Percentiles rank a stretch among this genome's conserved stretches.
phyloP scores from a whole-genome alignment of 2,797 vertebrate species.

The Microhierax caerulescens region DNA sequence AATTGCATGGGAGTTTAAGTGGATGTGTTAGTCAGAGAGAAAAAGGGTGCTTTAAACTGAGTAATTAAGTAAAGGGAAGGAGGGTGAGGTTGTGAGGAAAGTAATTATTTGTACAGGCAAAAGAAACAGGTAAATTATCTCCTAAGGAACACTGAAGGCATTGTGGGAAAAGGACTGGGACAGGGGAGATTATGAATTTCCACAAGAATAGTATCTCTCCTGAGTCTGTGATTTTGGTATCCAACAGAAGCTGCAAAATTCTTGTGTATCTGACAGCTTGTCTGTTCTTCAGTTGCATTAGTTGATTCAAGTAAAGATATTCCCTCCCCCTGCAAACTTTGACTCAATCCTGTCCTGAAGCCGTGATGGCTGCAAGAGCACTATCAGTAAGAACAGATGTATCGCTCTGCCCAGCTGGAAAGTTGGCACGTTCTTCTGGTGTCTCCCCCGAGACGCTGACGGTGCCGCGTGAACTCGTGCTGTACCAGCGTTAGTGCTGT shows the following conservation, averaged over 20 bases:
- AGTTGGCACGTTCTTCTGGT: fast-evolving
- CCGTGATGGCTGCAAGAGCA: background rate
- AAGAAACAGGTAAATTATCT: background rate
- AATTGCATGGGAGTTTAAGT: background rate
- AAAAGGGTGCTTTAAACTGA: background rate
- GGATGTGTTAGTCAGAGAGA: background rate
- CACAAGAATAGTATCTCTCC: background rate
- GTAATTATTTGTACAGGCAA: background rate
- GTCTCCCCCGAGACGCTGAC: background rate
- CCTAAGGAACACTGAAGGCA: background rate
- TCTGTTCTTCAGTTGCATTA: background rate
- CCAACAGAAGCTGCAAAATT: background rate
- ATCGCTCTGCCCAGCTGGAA: background rate
- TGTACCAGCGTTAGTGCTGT: fast-evolving
- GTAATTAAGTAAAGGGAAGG: background rate
- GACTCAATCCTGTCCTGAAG: background rate
- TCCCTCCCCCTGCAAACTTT: background rate
- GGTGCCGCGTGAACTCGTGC: fast-evolving
- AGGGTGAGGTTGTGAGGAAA: background rate
- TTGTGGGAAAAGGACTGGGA: background rate
- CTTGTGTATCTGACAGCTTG: background rate
- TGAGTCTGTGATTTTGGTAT: background rate
- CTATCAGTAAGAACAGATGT: background rate
- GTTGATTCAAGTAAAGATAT: background rate
- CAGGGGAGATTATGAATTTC: background rate